phyloP scores from a whole-genome alignment of 2,113 vertebrate species.

The Meles meles region DNA sequence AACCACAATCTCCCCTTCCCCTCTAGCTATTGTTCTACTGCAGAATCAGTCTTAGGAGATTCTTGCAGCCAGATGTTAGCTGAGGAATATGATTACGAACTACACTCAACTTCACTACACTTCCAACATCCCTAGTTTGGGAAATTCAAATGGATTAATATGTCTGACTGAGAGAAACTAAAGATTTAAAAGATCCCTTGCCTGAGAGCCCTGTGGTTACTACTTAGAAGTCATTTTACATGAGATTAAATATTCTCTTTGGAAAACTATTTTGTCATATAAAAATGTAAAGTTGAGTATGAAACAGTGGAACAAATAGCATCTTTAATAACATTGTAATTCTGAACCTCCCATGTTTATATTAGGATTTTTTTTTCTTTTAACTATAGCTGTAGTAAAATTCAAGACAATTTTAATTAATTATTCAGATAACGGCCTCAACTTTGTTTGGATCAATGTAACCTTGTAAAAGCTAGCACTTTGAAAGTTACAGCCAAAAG shows the following conservation, averaged over 20 bases:
- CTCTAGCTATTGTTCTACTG: background rate
- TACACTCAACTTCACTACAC: background rate
- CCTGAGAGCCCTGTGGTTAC: background rate
- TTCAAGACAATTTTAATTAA: background rate
- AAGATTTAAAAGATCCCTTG: conserved; percentile 10
- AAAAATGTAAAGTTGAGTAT: conserved; percentile 22
- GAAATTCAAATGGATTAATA: conserved; percentile 14
- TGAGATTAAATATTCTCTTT: background rate
- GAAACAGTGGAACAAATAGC: background rate
- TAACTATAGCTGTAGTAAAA: background rate
- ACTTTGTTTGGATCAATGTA: background rate
- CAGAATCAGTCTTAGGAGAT: conserved; percentile 10
- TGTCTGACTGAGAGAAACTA: background rate
- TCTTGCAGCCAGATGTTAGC: background rate
- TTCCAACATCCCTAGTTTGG: background rate
- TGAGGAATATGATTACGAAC: background rate
- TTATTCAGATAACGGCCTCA: background rate
- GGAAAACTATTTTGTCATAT: background rate
- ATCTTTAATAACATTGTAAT: background rate
- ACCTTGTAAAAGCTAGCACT: background rate
- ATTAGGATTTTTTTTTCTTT: background rate
- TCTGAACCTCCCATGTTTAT: background rate
- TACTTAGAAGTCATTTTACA: background rate
- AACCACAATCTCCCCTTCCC: background rate
- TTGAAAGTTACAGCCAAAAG: background rate